A percentile compares a stretch with the other conserved stretches of the same genome.
phyloP scores from a whole-genome alignment of 2,888 invertebrate genomes.

The Thymelicus acteon region DNA sequence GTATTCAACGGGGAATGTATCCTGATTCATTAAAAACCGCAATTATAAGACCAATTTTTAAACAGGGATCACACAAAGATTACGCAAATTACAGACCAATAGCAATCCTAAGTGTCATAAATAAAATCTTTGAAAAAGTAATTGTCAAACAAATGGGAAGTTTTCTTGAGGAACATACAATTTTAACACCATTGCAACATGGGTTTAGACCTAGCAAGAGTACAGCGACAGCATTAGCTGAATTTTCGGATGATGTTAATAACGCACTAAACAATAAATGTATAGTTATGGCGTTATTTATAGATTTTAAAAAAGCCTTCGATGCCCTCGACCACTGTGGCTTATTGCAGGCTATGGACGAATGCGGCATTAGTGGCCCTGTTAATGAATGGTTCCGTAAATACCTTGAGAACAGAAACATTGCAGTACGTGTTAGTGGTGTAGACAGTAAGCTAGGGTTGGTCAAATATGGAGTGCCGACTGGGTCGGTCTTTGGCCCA shows the following conservation, averaged over 20 bases:
- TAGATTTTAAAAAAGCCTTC: slow-evolving; percentile 43
- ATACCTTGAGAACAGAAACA: slow-evolving; percentile 29
- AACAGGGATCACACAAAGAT: slow-evolving; percentile 33
- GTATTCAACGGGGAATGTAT: slow-evolving; percentile 11
- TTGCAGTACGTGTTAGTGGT: slow-evolving; percentile 1
- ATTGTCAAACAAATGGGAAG: no score
- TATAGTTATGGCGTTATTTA: slow-evolving; percentile 33
- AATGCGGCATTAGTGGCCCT: slow-evolving; percentile 42
- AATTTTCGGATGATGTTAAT: slow-evolving; percentile 39
- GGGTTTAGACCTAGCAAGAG: slow-evolving; percentile 39
- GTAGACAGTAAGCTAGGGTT: neutral
- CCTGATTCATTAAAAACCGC: slow-evolving; percentile 33
- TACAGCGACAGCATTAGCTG: slow-evolving; percentile 35
- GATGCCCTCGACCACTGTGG: slow-evolving; percentile 39
- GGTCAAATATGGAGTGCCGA: slow-evolving; percentile 38
- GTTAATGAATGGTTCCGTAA: slow-evolving; percentile 34
- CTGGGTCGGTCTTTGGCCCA: slow-evolving; percentile 42
- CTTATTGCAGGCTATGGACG: slow-evolving; percentile 41
- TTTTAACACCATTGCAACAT: slow-evolving; percentile 30
- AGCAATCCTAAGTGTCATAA: no score
- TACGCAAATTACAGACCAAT: no score
- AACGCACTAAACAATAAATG: slow-evolving; percentile 21
- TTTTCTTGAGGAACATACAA: slow-evolving; percentile 7
- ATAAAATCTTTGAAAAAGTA: no score
- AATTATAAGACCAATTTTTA: slow-evolving; percentile 37